A percentile compares a stretch with the other conserved stretches of the same genome.
phyloP scores from a whole-genome alignment of 2,797 vertebrate species.

The Smutsia gigantea region DNA sequence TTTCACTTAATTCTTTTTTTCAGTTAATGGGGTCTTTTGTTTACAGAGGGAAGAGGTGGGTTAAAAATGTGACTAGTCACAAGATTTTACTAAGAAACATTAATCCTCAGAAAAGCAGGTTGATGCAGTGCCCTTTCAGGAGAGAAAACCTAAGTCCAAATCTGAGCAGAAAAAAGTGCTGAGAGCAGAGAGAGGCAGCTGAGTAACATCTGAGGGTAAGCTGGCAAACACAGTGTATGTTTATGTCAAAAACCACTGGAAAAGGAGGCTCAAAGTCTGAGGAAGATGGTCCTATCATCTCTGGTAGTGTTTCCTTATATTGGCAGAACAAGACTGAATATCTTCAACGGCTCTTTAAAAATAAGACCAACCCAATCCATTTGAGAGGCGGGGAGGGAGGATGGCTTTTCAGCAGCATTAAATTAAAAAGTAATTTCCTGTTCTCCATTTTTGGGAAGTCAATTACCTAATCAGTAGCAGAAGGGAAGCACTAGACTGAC shows the following conservation, averaged over 20 bases:
- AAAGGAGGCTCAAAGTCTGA: neutral
- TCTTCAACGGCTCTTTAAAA: neutral
- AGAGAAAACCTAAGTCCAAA: neutral
- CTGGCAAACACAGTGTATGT: neutral
- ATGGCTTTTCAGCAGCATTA: slow-evolving; percentile 40
- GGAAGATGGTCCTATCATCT: neutral
- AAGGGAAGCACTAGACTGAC: neutral
- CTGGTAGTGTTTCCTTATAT: neutral
- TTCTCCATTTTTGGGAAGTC: neutral
- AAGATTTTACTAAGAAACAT: slow-evolving; percentile 11
- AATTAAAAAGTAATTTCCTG: slow-evolving; percentile 29
- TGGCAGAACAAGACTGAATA: neutral
- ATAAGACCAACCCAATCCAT: slow-evolving; percentile 10
- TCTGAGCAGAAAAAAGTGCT: neutral
- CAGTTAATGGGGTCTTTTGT: neutral
- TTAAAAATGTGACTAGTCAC: neutral
- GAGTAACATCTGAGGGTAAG: neutral
- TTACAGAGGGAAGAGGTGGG: neutral
- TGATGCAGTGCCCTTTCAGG: neutral
- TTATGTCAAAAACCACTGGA: neutral
- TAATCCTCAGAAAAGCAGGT: neutral
- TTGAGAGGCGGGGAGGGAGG: neutral
- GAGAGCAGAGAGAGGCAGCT: neutral
- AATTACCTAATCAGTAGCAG: neutral
- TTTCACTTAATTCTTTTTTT: neutral